Percentiles rank a stretch among this genome's conserved stretches.
Conservation (phyloP, 2,888 invertebrate species). For the Drosophila cognata region DNA sequence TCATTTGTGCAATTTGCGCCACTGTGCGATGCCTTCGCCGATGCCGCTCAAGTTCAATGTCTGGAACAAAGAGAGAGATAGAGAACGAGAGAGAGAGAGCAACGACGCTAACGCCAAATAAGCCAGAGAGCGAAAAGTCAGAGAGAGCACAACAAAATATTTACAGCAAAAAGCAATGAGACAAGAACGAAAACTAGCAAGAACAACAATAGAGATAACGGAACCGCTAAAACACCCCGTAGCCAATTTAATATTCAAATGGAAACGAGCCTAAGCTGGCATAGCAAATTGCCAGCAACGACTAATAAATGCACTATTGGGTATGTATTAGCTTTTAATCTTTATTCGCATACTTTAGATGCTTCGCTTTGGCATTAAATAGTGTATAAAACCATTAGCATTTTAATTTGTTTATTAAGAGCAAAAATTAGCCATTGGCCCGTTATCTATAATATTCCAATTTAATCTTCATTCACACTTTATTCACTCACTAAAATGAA, state of each 20-base stretch:
- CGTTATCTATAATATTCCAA: background rate
- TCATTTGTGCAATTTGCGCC: constrained; percentile 42
- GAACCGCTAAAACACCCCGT: constrained; percentile 33
- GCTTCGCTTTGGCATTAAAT: background rate
- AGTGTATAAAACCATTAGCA: background rate
- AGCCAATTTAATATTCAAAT: constrained; percentile 36
- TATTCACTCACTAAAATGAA: background rate
- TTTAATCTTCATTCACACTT: background rate
- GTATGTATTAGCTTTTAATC: too few species aligned
- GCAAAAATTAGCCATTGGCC: background rate
- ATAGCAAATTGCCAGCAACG: background rate
- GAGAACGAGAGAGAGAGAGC: constrained; percentile 17
- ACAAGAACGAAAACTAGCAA: constrained; percentile 45
- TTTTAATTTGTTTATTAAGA: background rate
- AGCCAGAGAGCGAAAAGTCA: background rate
- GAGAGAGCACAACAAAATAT: background rate
- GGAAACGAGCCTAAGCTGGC: constrained; percentile 25
- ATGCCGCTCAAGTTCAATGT: constrained; percentile 71
- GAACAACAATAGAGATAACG: constrained; percentile 54
- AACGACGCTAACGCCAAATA: constrained; percentile 29
- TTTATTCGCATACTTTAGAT: too few species aligned
- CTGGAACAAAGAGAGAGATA: constrained; percentile 46
- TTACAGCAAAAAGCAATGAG: constrained; percentile 8
- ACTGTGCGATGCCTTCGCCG: constrained; percentile 62
- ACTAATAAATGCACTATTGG: constrained; percentile 12